A percentile compares a stretch with the other conserved stretches of the same genome.
phyloP scores from a whole-genome alignment of 2,888 invertebrate genomes.

The Nebria brevicollis region DNA sequence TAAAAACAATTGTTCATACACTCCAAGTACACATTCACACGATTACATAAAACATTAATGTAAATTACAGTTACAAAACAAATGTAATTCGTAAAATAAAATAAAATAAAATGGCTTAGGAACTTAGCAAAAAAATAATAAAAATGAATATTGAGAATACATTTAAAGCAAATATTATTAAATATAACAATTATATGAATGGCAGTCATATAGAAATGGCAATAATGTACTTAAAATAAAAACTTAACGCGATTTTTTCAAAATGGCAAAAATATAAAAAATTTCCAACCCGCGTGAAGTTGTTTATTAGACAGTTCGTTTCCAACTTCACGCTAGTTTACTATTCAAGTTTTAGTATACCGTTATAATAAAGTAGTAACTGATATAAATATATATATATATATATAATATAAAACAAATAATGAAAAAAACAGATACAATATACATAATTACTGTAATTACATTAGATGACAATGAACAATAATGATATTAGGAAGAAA shows the following conservation, averaged over 20 bases:
- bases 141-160: constrained; percentile 26
- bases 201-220: constrained; percentile 46
- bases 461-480: constrained; percentile 22
- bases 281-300: neutral
- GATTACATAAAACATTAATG: constrained; percentile 34
- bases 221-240: constrained; percentile 32
- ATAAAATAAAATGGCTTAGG: constrained; percentile 27
- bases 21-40: constrained; percentile 31
- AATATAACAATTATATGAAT: constrained; percentile 33
- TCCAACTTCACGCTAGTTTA: neutral
- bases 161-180: constrained; percentile 34
- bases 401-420: constrained; percentile 41
- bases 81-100: constrained; percentile 19
- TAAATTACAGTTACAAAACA: constrained; percentile 43
- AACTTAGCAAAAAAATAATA: constrained; percentile 39
- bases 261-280: constrained; percentile 41
- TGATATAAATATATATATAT: constrained; percentile 29
- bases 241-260: constrained; percentile 31
- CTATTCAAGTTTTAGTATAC: neutral
- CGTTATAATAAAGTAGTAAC: constrained; percentile 16
- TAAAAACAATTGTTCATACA: constrained; percentile 33
- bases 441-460: constrained; percentile 42
- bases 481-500: constrained; percentile 24
- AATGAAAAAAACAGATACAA: constrained; percentile 29
- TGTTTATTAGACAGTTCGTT: neutral